Conservation (phyloP, 1,140 invertebrate species). For the Himalopsyche phryganea region DNA sequence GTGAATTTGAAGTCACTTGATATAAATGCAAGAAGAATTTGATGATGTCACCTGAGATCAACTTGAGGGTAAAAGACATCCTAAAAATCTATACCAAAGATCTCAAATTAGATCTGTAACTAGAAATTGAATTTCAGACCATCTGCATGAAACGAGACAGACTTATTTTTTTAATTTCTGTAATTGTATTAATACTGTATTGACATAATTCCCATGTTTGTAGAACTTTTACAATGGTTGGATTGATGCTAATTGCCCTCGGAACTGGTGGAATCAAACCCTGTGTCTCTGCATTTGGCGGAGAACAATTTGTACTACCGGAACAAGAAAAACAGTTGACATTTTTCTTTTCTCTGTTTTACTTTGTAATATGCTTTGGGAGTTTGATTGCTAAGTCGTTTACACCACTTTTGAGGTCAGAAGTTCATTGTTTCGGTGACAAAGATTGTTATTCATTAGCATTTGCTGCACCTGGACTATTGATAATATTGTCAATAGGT, state of each 20-base stretch:
- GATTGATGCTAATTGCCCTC: slow-evolving; percentile 66
- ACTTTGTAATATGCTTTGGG: slow-evolving; percentile 66
- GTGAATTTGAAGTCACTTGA: too few relatives aligned
- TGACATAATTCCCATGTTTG: too few relatives aligned
- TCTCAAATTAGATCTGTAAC: too few relatives aligned
- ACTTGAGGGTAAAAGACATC: too few relatives aligned
- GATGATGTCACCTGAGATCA: too few relatives aligned
- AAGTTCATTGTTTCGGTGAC: slow-evolving; percentile 62
- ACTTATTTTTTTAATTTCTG: too few relatives aligned
- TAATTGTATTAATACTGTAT: too few relatives aligned
- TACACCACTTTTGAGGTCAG: slow-evolving; percentile 62
- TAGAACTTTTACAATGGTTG: slow-evolving; percentile 51
- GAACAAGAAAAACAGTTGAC: slow-evolving; percentile 56
- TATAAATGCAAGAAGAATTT: too few relatives aligned
- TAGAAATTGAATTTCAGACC: too few relatives aligned
- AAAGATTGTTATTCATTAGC: slow-evolving; percentile 68
- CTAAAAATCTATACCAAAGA: too few relatives aligned
- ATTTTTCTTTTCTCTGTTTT: slow-evolving; percentile 69
- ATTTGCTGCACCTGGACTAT: slow-evolving; percentile 65
- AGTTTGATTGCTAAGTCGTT: slow-evolving; percentile 63
- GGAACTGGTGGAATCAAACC: slow-evolving; percentile 89
- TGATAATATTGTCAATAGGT: slow-evolving; percentile 59
- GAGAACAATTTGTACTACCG: slow-evolving; percentile 76
- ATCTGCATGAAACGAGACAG: too few relatives aligned
- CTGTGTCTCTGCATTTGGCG: slow-evolving; percentile 87